These are phyloP conservation scores for Sebastes schlegelii DNA, from an alignment of 2,113 vertebrate genomes.

Conservation along the genomic window DNA sequence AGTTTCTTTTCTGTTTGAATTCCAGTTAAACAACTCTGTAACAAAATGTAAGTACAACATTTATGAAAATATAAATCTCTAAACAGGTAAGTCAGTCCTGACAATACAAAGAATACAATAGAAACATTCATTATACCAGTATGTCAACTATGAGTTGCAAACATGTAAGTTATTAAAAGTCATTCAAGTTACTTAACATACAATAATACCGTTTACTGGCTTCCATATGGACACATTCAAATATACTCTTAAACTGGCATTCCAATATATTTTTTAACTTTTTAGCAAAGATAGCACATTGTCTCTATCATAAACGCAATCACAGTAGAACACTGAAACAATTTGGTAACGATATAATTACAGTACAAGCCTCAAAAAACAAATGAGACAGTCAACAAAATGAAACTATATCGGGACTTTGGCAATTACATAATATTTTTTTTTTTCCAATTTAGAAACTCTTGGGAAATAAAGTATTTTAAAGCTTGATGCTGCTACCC, in stretches of 20 bases:
- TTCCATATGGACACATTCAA: conserved; percentile 92
- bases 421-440: conserved; percentile 76
- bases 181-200: conserved; percentile 97
- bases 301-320: conserved; percentile 79
- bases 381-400: conserved; percentile 66
- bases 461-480: conserved; percentile 62
- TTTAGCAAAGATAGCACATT: conserved; percentile 82
- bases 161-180: conserved; percentile 97
- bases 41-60: conserved; percentile 99
- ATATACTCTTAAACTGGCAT: conserved; percentile 87
- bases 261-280: conserved; percentile 82
- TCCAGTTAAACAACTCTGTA: conserved; percentile 98
- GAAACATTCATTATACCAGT: conserved; percentile 98
- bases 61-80: conserved; percentile 99
- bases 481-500: conserved; percentile 83
- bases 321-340: conserved; percentile 81
- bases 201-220: conserved; percentile 87
- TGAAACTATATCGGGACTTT: conserved; percentile 79
- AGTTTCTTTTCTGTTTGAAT: conserved; percentile 84
- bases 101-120: conserved; percentile 99
- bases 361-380: conserved; percentile 78
- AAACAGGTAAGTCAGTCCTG: conserved; percentile 93
- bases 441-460: conserved; percentile 57
- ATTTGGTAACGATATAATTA: conserved; percentile 81
- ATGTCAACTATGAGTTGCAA: conserved; percentile 94